These are phyloP conservation scores for Drosophila peninsularis DNA, from an alignment of 2,888 invertebrate genomes.

Conservation along the genomic window DNA sequence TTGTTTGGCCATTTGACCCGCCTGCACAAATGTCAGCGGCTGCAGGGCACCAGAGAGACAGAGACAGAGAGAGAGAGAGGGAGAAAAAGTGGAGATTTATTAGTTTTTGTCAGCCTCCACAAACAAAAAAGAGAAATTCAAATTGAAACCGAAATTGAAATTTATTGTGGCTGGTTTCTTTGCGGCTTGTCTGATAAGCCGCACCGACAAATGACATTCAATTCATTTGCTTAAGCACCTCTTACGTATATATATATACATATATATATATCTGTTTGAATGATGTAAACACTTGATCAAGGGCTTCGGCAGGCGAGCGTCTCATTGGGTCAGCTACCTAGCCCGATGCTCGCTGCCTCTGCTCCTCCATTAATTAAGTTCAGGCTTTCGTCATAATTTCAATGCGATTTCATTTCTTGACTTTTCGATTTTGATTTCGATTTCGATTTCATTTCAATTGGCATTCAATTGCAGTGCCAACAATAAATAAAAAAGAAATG, in stretches of 20 bases:
- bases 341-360: neutral
- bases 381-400: conserved; percentile 39
- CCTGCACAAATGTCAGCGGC: conserved; percentile 59
- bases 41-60: conserved; percentile 43
- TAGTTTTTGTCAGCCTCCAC: conserved; percentile 39
- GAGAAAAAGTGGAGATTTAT: conserved; percentile 55
- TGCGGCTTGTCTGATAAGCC: conserved; percentile 61
- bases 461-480: conserved; percentile 70
- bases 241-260: conserved; percentile 4
- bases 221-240: conserved; percentile 46
- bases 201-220: conserved; percentile 33
- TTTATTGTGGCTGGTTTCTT: conserved; percentile 27
- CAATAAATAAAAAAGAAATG: conserved; percentile 60
- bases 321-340: conserved; percentile 45
- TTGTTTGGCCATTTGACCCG: conserved; percentile 55
- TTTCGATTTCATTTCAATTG: conserved; percentile 67
- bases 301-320: conserved; percentile 19
- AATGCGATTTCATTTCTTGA: conserved; percentile 45
- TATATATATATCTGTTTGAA: neutral
- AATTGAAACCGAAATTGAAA: conserved; percentile 67
- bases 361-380: conserved; percentile 32
- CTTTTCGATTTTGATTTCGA: conserved; percentile 50
- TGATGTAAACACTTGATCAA: conserved; percentile 24
- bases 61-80: neutral
- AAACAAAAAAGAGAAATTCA: conserved; percentile 24